These are phyloP conservation scores for Danio rerio DNA, from an alignment of 2,113 vertebrate genomes.

Conservation along the genomic window DNA sequence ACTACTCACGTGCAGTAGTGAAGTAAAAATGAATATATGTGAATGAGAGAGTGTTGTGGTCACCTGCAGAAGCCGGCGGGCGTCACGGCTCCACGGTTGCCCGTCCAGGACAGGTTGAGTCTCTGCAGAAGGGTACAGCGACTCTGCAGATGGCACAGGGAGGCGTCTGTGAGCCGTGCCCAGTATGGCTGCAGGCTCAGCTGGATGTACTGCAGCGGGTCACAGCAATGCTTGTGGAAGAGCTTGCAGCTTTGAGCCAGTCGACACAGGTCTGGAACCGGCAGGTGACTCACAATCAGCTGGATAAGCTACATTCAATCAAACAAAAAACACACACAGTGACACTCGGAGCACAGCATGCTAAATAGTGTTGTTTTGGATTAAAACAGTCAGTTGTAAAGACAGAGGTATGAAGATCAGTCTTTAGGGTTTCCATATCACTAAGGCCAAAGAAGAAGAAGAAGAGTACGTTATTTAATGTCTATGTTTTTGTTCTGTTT, in stretches of 20 bases:
- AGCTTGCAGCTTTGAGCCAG: constrained; percentile 96
- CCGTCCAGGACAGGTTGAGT: constrained; percentile 98
- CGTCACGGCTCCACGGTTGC: constrained; percentile 92
- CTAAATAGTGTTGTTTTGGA: background rate
- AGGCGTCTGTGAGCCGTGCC: constrained; percentile 89
- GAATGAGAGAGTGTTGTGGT: constrained; percentile 57
- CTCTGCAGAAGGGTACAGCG: constrained; percentile 93
- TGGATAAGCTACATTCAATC: constrained; percentile 86
- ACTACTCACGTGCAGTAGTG: too few relatives aligned
- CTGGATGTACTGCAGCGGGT: constrained; percentile 95
- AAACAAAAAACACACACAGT: background rate
- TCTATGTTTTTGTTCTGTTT: too few relatives aligned
- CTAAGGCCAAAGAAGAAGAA: too few relatives aligned
- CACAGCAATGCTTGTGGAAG: constrained; percentile 94
- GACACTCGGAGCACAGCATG: background rate
- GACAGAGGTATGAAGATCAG: constrained; percentile 52
- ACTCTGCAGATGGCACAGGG: constrained; percentile 88
- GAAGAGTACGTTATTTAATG: too few relatives aligned
- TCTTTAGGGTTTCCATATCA: too few relatives aligned
- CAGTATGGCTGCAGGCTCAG: constrained; percentile 98
- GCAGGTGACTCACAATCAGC: constrained; percentile 94
- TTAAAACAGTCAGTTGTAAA: background rate
- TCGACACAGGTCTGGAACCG: constrained; percentile 93
- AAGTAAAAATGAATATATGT: background rate
- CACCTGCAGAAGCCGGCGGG: constrained; percentile 94